These are phyloP conservation scores for Stegophylla sp. DNA, from an alignment of 2,888 invertebrate genomes.

Conservation along the genomic window DNA sequence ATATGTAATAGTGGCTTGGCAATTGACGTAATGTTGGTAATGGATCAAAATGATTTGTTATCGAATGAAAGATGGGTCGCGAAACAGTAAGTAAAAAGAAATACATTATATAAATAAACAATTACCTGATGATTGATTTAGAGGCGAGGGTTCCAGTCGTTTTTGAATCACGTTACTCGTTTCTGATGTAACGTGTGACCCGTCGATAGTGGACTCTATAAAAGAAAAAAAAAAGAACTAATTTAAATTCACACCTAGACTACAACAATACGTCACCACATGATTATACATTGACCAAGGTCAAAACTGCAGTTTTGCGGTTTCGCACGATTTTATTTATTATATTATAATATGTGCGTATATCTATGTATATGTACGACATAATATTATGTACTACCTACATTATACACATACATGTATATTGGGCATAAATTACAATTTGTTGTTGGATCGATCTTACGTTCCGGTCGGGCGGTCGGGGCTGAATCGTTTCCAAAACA, in stretches of 20 bases:
- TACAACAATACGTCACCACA: not conserved
- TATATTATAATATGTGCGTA: too few relatives aligned
- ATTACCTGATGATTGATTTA: constrained; percentile 37
- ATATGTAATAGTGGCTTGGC: too few relatives aligned
- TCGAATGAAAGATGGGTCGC: too few relatives aligned
- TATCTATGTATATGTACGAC: too few relatives aligned
- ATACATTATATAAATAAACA: not conserved
- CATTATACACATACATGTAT: too few relatives aligned
- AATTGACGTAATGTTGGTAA: too few relatives aligned
- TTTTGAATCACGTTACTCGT: constrained; percentile 40
- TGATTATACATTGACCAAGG: not conserved
- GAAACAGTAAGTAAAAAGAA: too few relatives aligned
- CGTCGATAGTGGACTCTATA: constrained; percentile 47
- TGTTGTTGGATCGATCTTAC: not conserved
- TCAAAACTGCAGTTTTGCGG: not conserved
- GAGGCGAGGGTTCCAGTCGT: constrained; percentile 49
- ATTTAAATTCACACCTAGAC: not conserved
- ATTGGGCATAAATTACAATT: not conserved
- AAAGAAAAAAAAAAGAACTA: not conserved
- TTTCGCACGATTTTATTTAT: not conserved
- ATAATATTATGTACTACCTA: too few relatives aligned
- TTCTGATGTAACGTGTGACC: constrained; percentile 50
- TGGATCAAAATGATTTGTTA: too few relatives aligned
- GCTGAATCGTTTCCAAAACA: not conserved
- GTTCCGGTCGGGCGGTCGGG: not conserved